Conservation (phyloP, 2,888 invertebrate species). For the Noctuana brunneofusca region DNA sequence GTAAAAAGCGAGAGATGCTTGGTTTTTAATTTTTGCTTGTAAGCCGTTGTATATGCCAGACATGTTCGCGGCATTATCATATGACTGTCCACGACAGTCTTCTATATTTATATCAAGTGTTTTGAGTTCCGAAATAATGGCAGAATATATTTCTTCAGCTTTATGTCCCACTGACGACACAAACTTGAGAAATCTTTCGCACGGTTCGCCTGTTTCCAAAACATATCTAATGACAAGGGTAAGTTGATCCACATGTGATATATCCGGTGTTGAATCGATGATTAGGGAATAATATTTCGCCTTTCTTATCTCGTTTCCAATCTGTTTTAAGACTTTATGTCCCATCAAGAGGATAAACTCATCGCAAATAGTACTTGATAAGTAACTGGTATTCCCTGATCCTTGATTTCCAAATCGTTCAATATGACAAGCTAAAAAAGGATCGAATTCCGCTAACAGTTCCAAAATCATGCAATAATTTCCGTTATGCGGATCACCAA, state of each 20-base stretch:
- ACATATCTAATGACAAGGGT: slow-evolving; percentile 30
- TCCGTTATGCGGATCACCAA: background rate
- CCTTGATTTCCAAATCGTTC: slow-evolving; percentile 38
- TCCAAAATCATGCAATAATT: slow-evolving; percentile 40
- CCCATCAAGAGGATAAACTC: background rate
- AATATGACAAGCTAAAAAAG: slow-evolving; percentile 13
- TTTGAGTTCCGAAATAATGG: too few species aligned
- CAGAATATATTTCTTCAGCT: background rate
- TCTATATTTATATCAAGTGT: too few species aligned
- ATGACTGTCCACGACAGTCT: too few species aligned
- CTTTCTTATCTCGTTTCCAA: background rate
- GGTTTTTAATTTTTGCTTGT: too few species aligned
- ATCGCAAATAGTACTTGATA: slow-evolving; percentile 36
- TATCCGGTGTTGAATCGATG: slow-evolving; percentile 44
- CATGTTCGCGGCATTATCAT: too few species aligned
- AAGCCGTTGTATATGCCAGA: too few species aligned
- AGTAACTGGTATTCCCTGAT: slow-evolving; percentile 45
- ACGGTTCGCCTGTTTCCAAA: background rate
- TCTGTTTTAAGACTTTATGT: background rate
- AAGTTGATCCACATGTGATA: slow-evolving; percentile 42
- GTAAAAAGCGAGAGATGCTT: too few species aligned
- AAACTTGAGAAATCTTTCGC: slow-evolving; percentile 1
- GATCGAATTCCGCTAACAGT: slow-evolving; percentile 48
- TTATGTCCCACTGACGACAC: background rate
- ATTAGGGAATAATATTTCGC: slow-evolving; percentile 38